phyloP scores from a whole-genome alignment of 2,888 invertebrate genomes.

The Meganola albula region DNA sequence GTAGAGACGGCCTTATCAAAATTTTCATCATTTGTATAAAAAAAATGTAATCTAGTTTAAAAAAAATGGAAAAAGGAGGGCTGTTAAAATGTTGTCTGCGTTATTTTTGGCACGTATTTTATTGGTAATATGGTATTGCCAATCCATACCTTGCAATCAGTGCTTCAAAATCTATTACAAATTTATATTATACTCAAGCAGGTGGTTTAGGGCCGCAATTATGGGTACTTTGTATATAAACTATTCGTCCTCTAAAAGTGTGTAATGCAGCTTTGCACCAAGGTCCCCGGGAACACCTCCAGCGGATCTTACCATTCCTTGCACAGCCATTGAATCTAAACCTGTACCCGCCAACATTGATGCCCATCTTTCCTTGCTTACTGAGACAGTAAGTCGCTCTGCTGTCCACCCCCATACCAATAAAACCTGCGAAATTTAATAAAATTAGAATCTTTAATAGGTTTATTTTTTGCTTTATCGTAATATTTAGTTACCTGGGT shows the following conservation, averaged over 20 bases:
- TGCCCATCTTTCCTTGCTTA: constrained; percentile 73
- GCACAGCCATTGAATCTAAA: constrained; percentile 71
- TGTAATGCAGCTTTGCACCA: constrained; percentile 72
- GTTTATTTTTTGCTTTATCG: constrained; percentile 3
- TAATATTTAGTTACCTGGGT: no score
- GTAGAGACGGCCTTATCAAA: no score
- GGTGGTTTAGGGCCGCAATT: constrained; percentile 69
- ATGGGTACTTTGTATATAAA: constrained; percentile 67
- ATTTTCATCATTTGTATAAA: no score
- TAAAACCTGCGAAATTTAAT: constrained; percentile 45
- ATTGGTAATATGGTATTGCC: no score
- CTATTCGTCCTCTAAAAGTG: constrained; percentile 63
- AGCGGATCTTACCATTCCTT: constrained; percentile 67
- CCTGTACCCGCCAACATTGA: constrained; percentile 66
- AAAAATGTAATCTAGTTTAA: no score
- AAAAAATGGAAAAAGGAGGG: no score
- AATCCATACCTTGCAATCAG: no score
- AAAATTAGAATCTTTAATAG: no score
- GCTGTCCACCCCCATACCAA: constrained; percentile 60
- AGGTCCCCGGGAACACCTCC: constrained; percentile 67
- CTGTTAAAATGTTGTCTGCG: no score
- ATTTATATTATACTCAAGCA: no score
- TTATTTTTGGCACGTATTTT: no score
- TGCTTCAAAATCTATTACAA: no score
- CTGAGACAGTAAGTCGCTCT: constrained; percentile 72